Evolutionary conservation across 2,888 invertebrate genomes (phyloP).

Genomic region (Charanyca ferruginea): DNA sequence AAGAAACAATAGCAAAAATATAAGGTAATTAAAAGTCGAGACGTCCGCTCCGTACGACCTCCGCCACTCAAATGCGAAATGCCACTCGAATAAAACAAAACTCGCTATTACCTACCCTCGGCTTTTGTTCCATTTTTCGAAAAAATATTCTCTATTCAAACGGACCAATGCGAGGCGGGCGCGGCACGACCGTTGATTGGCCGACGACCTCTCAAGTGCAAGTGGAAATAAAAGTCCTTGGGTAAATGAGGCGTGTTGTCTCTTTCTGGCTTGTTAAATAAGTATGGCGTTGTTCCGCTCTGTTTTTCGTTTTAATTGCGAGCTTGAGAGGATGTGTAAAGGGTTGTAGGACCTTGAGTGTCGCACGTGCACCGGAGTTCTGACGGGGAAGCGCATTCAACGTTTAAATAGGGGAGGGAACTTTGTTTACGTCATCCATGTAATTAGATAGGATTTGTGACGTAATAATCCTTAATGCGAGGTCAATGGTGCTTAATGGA

Average conservation of each 20-base stretch:
- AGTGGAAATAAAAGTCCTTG: constrained; percentile 90
- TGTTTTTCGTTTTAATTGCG: constrained; percentile 91
- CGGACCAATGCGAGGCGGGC: constrained; percentile 89
- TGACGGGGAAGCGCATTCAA: constrained; percentile 84
- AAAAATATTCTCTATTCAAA: constrained; percentile 89
- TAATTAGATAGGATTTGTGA: constrained; percentile 63
- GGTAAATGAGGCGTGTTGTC: constrained; percentile 87
- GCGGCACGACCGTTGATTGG: constrained; percentile 89
- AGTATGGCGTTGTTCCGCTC: constrained; percentile 77
- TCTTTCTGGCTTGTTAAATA: constrained; percentile 75
- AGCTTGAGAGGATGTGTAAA: constrained; percentile 88
- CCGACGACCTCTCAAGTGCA: constrained; percentile 88
- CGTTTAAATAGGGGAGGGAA: constrained; percentile 83
- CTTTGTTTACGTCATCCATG: constrained; percentile 81
- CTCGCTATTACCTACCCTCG: constrained; percentile 90
- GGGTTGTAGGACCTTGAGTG: constrained; percentile 90
- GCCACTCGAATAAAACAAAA: constrained; percentile 90
- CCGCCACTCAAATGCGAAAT: constrained; percentile 86
- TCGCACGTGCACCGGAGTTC: constrained; percentile 85
- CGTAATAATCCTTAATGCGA: constrained; percentile 57
- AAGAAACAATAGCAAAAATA: constrained; percentile 81
- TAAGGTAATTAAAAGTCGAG: constrained; percentile 88
- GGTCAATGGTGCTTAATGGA: constrained; percentile 66
- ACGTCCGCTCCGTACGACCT: constrained; percentile 83
- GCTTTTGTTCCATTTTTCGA: constrained; percentile 86